Evolutionary conservation across 2,797 vertebrate species (phyloP).

Genomic region (Rhodeus uyekii): DNA sequence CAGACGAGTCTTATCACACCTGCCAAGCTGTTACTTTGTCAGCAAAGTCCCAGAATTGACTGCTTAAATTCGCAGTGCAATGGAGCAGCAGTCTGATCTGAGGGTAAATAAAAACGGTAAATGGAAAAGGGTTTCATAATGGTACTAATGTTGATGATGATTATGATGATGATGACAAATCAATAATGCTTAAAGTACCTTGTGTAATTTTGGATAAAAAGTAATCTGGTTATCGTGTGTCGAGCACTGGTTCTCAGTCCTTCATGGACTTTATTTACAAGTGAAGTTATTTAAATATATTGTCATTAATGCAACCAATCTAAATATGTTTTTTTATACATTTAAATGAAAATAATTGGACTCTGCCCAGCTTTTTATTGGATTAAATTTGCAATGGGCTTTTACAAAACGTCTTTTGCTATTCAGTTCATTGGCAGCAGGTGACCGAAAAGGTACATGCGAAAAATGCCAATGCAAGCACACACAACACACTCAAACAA

Average conservation of each 20-base stretch:
- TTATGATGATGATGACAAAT: background rate
- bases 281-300: background rate
- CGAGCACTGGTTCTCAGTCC: no score
- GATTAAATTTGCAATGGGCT: no score
- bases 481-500: background rate
- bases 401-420: background rate
- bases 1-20: slow-evolving; percentile 7
- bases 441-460: background rate
- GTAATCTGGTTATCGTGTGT: no score
- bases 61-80: background rate
- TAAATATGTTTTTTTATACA: no score
- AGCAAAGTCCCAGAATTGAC: background rate
- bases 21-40: slow-evolving; percentile 3
- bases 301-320: background rate
- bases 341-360: no score
- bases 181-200: no score
- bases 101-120: background rate
- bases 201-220: background rate
- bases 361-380: no score
- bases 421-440: background rate
- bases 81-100: background rate
- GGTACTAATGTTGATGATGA: background rate
- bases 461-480: background rate
- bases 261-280: no score
- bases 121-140: background rate